phyloP scores from a whole-genome alignment of 2,113 vertebrate genomes.

The Datnioides undecimradiatus region DNA sequence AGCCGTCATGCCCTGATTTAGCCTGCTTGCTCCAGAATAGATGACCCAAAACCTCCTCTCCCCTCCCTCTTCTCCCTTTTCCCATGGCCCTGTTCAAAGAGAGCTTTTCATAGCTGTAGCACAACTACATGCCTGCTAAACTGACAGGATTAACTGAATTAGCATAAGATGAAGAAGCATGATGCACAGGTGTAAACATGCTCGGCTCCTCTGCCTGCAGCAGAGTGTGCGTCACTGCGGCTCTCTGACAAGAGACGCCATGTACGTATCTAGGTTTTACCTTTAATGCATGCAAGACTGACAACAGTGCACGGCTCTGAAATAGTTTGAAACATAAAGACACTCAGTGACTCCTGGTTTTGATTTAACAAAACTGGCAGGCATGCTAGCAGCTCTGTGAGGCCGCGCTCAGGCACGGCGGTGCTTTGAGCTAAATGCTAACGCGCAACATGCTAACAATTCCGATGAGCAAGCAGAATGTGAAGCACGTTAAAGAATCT shows the following conservation, averaged over 20 bases:
- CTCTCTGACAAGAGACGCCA: background rate
- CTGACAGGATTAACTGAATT: constrained; percentile 32
- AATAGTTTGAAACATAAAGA: too few species aligned
- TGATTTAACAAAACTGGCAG: background rate
- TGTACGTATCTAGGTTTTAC: too few species aligned
- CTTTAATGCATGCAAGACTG: too few species aligned
- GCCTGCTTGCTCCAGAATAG: constrained; percentile 77
- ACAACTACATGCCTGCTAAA: constrained; percentile 17
- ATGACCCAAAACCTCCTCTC: constrained; percentile 78
- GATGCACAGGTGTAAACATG: constrained; percentile 19
- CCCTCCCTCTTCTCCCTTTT: constrained; percentile 41
- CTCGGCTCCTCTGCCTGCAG: background rate
- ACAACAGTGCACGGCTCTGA: too few species aligned
- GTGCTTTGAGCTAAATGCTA: too few species aligned
- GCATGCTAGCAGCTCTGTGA: background rate
- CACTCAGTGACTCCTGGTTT: too few species aligned
- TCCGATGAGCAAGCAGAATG: background rate
- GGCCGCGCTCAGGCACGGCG: background rate
- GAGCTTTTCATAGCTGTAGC: constrained; percentile 23
- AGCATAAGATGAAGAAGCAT: background rate
- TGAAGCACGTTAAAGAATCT: too few species aligned
- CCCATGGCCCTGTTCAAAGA: constrained; percentile 56
- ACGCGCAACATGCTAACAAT: background rate
- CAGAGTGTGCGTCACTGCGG: background rate
- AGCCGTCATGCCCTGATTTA: constrained; percentile 73